Evolutionary conservation across 2,888 invertebrate genomes (phyloP).

Genomic region (Sabellastarte sp.): DNA sequence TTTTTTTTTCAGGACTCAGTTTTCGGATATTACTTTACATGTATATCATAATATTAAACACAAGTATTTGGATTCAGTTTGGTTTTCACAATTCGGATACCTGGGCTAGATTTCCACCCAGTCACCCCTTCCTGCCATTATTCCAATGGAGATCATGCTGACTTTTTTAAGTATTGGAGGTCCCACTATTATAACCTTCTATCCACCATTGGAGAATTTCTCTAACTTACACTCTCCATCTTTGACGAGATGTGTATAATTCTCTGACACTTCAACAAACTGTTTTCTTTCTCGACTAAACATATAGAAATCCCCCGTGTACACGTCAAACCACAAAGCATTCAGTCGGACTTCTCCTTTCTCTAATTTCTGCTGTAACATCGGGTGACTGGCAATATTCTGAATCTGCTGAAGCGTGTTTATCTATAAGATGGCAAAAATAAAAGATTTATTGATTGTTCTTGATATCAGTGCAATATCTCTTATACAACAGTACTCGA

Average conservation of each 20-base stretch:
- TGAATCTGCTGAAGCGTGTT: constrained; percentile 89
- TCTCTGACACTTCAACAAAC: constrained; percentile 54
- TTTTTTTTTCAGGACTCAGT: too few species aligned
- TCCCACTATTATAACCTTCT: too few species aligned
- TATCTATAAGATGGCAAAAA: constrained; percentile 63
- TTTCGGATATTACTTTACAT: too few species aligned
- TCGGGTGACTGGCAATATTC: constrained; percentile 89
- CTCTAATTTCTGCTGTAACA: constrained; percentile 78
- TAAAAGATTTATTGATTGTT: not conserved
- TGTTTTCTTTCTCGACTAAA: constrained; percentile 84
- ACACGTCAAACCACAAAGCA: constrained; percentile 97
- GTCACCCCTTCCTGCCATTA: not conserved
- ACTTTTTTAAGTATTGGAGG: too few species aligned
- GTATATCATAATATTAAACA: too few species aligned
- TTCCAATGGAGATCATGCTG: too few species aligned
- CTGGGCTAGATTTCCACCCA: not conserved
- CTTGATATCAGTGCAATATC: not conserved
- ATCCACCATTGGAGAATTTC: too few species aligned
- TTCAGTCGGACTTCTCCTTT: constrained; percentile 80
- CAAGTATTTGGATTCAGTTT: too few species aligned
- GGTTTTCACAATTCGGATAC: too few species aligned
- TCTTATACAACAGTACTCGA: too few species aligned
- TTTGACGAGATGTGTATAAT: not conserved
- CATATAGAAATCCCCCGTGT: constrained; percentile 92
- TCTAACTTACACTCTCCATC: not conserved